Conservation (phyloP, 2,797 vertebrate genomes). For the Anableps anableps region DNA sequence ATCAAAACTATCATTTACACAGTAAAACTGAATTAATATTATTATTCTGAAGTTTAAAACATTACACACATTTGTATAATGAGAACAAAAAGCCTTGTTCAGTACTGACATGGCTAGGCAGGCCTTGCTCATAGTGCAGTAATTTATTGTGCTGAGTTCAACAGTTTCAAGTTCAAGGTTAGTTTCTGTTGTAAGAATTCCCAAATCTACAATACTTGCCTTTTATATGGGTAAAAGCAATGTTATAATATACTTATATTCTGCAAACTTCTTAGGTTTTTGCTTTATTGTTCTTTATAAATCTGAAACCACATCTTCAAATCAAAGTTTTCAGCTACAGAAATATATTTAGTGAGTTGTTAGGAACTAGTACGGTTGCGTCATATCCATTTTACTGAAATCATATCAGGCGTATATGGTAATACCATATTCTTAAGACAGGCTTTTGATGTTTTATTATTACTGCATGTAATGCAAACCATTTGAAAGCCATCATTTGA, state of each 20-base stretch:
- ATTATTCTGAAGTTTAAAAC: conserved; percentile 38
- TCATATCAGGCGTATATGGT: neutral
- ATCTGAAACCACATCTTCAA: neutral
- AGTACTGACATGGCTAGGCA: neutral
- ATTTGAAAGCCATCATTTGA: neutral
- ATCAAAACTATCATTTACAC: conserved; percentile 9
- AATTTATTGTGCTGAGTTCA: too few species aligned
- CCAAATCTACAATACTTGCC: neutral
- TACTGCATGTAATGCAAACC: neutral
- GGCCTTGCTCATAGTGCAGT: neutral
- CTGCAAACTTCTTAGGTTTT: neutral
- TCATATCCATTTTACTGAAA: neutral
- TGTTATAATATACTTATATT: neutral
- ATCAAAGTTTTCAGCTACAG: neutral
- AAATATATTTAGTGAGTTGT: neutral
- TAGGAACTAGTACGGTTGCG: neutral
- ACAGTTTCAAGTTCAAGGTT: too few species aligned
- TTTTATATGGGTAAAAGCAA: neutral
- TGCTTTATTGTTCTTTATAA: neutral
- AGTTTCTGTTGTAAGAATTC: neutral
- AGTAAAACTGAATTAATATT: conserved; percentile 47
- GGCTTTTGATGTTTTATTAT: neutral
- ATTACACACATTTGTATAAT: conserved; percentile 44
- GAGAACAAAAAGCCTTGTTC: conserved; percentile 1
- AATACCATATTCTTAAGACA: neutral